Percentiles rank a stretch among this genome's conserved stretches.
phyloP scores from a whole-genome alignment of 2,797 vertebrate species.

The Centropyge bicolor region DNA sequence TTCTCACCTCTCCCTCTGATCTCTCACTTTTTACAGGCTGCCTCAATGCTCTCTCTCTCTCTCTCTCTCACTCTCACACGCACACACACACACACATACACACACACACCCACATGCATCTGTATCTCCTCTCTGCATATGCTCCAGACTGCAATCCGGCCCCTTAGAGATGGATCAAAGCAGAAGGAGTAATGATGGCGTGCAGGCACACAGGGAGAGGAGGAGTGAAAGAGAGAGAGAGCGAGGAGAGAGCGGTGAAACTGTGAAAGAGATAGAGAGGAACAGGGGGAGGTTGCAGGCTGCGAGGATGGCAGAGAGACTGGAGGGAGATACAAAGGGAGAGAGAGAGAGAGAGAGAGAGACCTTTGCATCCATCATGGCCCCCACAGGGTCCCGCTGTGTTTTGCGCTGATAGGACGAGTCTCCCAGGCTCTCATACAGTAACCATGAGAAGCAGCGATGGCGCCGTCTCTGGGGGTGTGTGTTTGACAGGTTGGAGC shows the following conservation, averaged over 20 bases:
- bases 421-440: conserved; percentile 56
- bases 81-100: conserved; percentile 25
- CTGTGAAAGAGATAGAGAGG: conserved; percentile 41
- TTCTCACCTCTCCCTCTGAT: conserved; percentile 74
- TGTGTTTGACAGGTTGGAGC: conserved; percentile 51
- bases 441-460: conserved; percentile 46
- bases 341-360: conserved; percentile 57
- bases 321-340: conserved; percentile 37
- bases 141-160: conserved; percentile 70
- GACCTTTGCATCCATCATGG: conserved; percentile 69
- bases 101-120: conserved; percentile 50
- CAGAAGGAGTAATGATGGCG: conserved; percentile 67
- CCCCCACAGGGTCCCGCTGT: conserved; percentile 61
- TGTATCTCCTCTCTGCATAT: conserved; percentile 77
- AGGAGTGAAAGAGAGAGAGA: conserved; percentile 49
- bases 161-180: conserved; percentile 81
- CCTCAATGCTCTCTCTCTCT: conserved; percentile 29
- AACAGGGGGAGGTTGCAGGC: conserved; percentile 38
- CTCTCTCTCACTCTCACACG: conserved; percentile 33
- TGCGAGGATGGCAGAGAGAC: conserved; percentile 43
- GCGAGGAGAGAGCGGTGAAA: conserved; percentile 49
- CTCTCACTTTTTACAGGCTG: conserved; percentile 65
- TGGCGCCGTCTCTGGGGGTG: conserved; percentile 44
- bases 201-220: conserved; percentile 49
- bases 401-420: conserved; percentile 63